Evolutionary conservation across 2,888 invertebrate species (phyloP).

Genomic region (Branchipolynoe longqiensis): DNA sequence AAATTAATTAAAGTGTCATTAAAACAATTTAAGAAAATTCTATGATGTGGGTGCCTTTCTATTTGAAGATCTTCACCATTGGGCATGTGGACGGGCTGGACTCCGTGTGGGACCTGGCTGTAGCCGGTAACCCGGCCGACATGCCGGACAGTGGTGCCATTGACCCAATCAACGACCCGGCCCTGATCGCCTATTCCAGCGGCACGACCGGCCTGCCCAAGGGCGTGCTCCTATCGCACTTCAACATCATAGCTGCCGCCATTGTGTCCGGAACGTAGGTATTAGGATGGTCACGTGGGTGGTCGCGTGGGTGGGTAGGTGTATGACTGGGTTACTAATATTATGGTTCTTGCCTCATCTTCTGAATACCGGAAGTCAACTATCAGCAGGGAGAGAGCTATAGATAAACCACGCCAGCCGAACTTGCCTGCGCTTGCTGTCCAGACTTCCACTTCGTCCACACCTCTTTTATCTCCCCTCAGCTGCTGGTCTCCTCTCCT

Average conservation of each 20-base stretch:
- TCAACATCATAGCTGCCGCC: neutral
- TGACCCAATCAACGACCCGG: neutral
- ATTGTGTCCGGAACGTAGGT: neutral
- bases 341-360: too few relatives aligned
- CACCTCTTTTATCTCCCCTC: too few relatives aligned
- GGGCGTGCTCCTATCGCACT: neutral
- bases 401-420: too few relatives aligned
- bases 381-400: too few relatives aligned
- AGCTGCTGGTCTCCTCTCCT: too few relatives aligned
- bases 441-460: too few relatives aligned
- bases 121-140: neutral
- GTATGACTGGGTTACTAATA: too few relatives aligned
- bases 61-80: neutral
- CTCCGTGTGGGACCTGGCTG: neutral
- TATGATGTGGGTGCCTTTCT: neutral
- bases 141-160: neutral
- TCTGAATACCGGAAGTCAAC: too few relatives aligned
- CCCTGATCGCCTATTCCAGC: neutral
- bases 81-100: neutral
- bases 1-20: neutral
- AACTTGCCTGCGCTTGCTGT: too few relatives aligned
- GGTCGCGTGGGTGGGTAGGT: too few relatives aligned
- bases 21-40: neutral
- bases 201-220: conserved; percentile 2
- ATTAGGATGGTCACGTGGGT: too few relatives aligned